Conservation (phyloP, 1,140 invertebrate genomes). For the Ips nitidus region DNA sequence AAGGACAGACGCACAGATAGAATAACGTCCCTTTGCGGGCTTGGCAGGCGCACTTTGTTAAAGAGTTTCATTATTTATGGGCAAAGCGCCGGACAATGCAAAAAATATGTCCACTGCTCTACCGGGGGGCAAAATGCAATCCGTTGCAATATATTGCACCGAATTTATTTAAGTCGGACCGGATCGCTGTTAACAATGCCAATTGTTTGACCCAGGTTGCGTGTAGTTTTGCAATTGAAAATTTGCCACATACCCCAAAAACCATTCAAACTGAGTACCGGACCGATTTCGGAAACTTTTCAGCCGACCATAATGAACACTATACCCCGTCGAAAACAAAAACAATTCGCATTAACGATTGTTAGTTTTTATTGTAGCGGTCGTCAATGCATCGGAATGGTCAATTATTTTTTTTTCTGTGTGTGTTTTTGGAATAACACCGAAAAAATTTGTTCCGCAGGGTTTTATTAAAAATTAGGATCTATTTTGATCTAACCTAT, state of each 20-base stretch:
- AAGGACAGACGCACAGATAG: conserved; percentile 27
- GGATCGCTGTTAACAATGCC: conserved; percentile 43
- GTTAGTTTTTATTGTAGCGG: conserved; percentile 5
- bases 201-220: conserved; percentile 28
- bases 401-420: conserved; percentile 1
- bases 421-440: neutral
- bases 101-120: conserved; percentile 49
- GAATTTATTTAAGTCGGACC: conserved; percentile 46
- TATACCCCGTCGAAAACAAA: conserved; percentile 1
- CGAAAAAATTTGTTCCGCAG: neutral
- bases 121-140: conserved; percentile 45
- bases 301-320: conserved; percentile 5
- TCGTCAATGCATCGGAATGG: conserved; percentile 4
- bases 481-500: too few relatives aligned
- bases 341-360: neutral
- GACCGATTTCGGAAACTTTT: conserved; percentile 9
- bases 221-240: conserved; percentile 29
- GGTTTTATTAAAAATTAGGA: too few relatives aligned
- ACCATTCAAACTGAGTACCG: neutral
- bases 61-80: conserved; percentile 49
- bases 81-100: conserved; percentile 45
- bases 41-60: conserved; percentile 45
- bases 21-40: conserved; percentile 40
- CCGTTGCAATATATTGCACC: conserved; percentile 46
- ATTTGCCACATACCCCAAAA: conserved; percentile 11